Evolutionary conservation across 2,797 vertebrate genomes (phyloP).

Genomic region (Mus minutoides): DNA sequence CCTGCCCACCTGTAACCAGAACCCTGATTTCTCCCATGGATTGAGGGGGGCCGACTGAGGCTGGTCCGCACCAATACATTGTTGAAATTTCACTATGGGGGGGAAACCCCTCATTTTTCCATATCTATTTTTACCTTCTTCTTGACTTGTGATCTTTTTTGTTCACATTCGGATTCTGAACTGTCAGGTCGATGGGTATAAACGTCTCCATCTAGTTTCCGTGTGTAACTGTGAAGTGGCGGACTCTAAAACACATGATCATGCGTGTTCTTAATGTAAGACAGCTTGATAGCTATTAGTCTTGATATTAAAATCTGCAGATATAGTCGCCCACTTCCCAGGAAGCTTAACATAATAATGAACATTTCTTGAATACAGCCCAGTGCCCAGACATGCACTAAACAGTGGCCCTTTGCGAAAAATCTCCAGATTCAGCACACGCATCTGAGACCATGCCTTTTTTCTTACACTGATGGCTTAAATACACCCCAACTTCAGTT

Average conservation of each 20-base stretch:
- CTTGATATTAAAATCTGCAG: neutral
- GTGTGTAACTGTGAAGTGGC: neutral
- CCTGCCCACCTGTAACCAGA: too few species aligned
- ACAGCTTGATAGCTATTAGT: neutral
- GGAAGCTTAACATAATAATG: neutral
- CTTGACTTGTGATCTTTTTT: neutral
- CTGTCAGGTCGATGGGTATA: neutral
- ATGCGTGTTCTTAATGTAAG: neutral
- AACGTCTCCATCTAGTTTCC: constrained; percentile 27
- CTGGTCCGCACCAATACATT: too few species aligned
- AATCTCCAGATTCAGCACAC: neutral
- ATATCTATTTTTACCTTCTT: constrained; percentile 73
- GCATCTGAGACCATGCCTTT: neutral
- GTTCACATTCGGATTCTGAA: neutral
- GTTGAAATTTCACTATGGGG: neutral
- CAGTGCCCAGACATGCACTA: neutral
- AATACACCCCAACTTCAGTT: neutral
- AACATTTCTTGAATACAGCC: neutral
- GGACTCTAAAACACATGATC: constrained; percentile 41
- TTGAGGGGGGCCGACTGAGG: too few species aligned
- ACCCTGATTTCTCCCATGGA: too few species aligned
- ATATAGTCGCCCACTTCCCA: neutral
- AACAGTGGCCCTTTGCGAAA: neutral
- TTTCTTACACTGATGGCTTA: neutral
- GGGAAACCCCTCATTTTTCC: neutral